Base-by-base conservation (phyloP, 2,888 invertebrate species). In the Phyto melanocephala region DNA sequence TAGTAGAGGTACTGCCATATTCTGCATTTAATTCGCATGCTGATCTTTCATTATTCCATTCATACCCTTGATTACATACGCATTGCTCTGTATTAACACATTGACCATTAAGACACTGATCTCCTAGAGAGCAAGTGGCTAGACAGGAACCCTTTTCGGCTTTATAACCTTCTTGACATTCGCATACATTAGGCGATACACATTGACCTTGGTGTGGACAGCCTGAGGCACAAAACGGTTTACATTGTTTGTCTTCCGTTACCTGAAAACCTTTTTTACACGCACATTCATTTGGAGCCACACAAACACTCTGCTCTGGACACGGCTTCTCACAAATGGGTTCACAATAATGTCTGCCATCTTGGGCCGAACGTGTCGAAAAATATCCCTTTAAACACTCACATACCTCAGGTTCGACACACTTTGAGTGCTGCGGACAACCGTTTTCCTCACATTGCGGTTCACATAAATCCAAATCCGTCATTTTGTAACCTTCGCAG, bases 341-440 rank as follows among this genome's bases (percentile, higher is more conserved):
- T 47, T 88, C 87, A 63, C 88, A 89, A 54, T 85, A 87, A 54
- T 86, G 88, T 56, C 85, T 85, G 15, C 83, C 85, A 68, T 87
- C 85, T 10, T 63, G 82, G 54, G 81, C 80, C 1, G 84, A 81
- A n/a, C 82, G 56, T 0, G 84, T 85, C 0, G 88, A 85, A 0
- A 89, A 74, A 58, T 88, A 89, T 28, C 89, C 90, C 0, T 24
- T 6, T 2, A 74, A 77, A 77, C 89, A 89, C 56, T 88, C 86
- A 52, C 89, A 89, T 1, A 85, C 85, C 28, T 87, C 86, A 0
- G 89, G 89, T 0, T 87, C 88, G 11, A 87, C 86, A 58, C 89
- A 89, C 20, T 81, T 85, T 17, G 89, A 87, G 60, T 84, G 81
- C 4, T 84, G 81, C 0, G 89, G 89, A 20, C 89, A 89, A 8